Conservation (phyloP, 2,113 vertebrate species). For the Potamarius usumacintae region DNA sequence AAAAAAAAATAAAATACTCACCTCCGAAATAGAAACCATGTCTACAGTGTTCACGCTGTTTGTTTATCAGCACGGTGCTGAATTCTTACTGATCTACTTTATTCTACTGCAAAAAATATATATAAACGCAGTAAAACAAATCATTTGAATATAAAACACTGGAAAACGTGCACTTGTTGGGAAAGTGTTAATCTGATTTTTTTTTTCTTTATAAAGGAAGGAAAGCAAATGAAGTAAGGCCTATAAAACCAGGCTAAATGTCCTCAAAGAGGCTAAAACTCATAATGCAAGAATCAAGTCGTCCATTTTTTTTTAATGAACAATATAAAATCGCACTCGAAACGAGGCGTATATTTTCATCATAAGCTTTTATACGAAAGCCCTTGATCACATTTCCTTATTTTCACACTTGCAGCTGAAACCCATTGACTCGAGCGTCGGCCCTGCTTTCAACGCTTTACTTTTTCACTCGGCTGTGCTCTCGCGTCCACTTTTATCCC, state of each 20-base stretch:
- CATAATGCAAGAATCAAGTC: not conserved
- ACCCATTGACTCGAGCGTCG: not conserved
- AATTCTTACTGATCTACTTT: not conserved
- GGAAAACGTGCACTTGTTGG: no score
- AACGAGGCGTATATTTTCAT: not conserved
- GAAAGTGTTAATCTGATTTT: not conserved
- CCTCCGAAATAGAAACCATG: not conserved
- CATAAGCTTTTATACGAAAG: not conserved
- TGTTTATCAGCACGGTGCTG: not conserved
- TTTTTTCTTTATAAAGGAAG: no score
- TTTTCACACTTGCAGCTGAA: not conserved
- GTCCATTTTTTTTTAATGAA: not conserved
- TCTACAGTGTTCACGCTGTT: not conserved
- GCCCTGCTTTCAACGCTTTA: conserved; percentile 22
- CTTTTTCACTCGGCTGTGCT: not conserved
- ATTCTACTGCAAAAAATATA: not conserved
- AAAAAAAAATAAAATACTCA: not conserved
- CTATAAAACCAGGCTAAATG: not conserved
- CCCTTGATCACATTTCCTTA: no score
- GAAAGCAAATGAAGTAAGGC: not conserved
- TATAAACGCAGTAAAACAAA: not conserved
- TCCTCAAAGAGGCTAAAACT: not conserved
- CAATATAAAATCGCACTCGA: not conserved
- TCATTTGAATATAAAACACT: no score
- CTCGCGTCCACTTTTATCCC: not conserved